Evolutionary conservation across 2,797 vertebrate species (phyloP).

Genomic region (Adelosebastes latens): DNA sequence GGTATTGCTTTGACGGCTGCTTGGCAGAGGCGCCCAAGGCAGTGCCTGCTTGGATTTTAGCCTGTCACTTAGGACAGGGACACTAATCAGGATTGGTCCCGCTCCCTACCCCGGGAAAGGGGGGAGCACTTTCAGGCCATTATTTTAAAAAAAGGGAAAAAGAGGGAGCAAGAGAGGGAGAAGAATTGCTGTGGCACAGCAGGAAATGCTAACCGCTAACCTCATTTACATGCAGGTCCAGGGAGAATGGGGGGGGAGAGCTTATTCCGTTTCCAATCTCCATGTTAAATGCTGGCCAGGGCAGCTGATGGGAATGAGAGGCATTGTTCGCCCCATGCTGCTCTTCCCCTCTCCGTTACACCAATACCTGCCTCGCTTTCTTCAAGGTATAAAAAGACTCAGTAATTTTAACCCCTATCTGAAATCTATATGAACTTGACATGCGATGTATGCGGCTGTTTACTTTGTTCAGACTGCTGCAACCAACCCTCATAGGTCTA

Average conservation of each 20-base stretch:
- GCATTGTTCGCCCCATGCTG: conserved; percentile 79
- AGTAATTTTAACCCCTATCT: conserved; percentile 55
- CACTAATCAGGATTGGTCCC: conserved; percentile 85
- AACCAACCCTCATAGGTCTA: conserved; percentile 62
- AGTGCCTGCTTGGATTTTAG: conserved; percentile 81
- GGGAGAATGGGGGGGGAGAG: conserved; percentile 77
- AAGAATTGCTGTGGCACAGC: conserved; percentile 79
- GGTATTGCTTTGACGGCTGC: conserved; percentile 80
- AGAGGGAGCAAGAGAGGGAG: conserved; percentile 61
- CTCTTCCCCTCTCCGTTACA: conserved; percentile 64
- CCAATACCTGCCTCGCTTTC: conserved; percentile 74
- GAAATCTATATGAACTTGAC: conserved; percentile 54
- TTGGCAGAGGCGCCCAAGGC: conserved; percentile 80
- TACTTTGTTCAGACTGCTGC: conserved; percentile 61
- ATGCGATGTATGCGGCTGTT: conserved; percentile 58
- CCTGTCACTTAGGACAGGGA: conserved; percentile 83
- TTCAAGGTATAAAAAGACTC: conserved; percentile 54
- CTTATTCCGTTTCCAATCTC: conserved; percentile 87
- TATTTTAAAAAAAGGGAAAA: conserved; percentile 53
- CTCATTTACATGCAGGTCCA: conserved; percentile 88
- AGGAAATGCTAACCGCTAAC: conserved; percentile 83
- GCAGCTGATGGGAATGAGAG: conserved; percentile 81
- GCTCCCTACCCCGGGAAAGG: conserved; percentile 74
- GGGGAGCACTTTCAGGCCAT: conserved; percentile 75
- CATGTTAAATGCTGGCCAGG: conserved; percentile 86